Evolutionary conservation across 2,113 vertebrate species (phyloP), one percentile per base, ranked within the genome.

Genomic region (Hirundichthys speculiger): DNA sequence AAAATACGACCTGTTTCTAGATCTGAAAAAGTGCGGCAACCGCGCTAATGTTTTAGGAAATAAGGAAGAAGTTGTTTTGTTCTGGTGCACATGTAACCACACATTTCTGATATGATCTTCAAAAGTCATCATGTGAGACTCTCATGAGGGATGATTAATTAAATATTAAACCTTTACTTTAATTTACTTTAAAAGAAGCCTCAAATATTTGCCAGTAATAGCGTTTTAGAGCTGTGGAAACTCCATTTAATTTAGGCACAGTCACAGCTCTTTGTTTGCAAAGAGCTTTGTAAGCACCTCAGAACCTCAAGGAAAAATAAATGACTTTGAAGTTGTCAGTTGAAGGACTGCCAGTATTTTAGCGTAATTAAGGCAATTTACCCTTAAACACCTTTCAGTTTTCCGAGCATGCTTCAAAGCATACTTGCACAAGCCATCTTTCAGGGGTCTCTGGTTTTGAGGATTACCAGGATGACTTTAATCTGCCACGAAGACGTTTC

Each of bases 171-270:
- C 11, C 6, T 34, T 34, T 34, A 10, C 9, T 10, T 34, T 34
- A 27, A 34, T 34, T 10, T 34, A 34, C 11, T 34, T 27, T 51
- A 13, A 21, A 40, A 6, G 1, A 1, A 16, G 9, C 15, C 13
- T 56, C 7, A 45, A 56, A 42, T 45, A 52, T 65, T 69, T 69
- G n/a, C n/a, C n/a, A n/a, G n/a, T n/a, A n/a, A n/a, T n/a, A n/a
- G n/a, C n/a, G n/a, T n/a, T n/a, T n/a, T n/a, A n/a, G n/a, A n/a
- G n/a, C n/a, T n/a, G 10, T 34, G 2, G 52, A 34, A 60, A 40
- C 27, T 22, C 13, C 8, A 19, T 49, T 16, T 18, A 21, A 9
- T 42, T 34, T 34, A 34, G 30, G 30, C 30, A 34, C 30, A 34
- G 6, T 34, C 30, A 1, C 30, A 34, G 4, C 2, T 34, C 30